Percentiles rank a stretch among this genome's conserved stretches.
Conservation (phyloP, 2,113 vertebrate genomes). For the Otus sunia region DNA sequence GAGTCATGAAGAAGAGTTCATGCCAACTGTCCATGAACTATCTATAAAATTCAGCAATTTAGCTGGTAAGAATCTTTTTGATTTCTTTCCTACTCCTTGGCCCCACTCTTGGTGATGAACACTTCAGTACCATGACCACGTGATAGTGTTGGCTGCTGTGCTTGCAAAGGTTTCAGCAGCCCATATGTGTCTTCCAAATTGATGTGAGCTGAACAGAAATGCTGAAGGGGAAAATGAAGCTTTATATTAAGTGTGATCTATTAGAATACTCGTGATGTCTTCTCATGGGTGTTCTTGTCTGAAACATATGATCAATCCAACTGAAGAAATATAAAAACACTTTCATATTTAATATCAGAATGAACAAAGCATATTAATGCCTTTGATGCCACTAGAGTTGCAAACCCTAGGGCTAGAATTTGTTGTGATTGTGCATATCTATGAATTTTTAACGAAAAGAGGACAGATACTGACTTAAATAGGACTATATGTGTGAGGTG, state of each 20-base stretch:
- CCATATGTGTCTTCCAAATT: not conserved
- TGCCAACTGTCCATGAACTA: not conserved
- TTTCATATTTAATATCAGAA: conserved; percentile 8
- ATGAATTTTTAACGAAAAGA: conserved; percentile 19
- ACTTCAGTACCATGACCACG: not conserved
- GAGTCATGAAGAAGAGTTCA: not conserved
- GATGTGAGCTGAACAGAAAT: not conserved
- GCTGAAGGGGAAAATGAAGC: not conserved
- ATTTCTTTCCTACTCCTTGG: not conserved
- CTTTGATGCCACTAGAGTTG: conserved; percentile 1
- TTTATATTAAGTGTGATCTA: not conserved
- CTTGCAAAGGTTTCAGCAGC: not conserved
- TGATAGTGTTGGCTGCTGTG: not conserved
- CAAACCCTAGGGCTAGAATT: not conserved
- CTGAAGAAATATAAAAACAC: not conserved
- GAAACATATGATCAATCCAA: not conserved
- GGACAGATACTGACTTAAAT: not conserved
- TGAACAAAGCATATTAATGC: not conserved
- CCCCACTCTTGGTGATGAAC: not conserved
- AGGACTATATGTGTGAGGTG: not conserved
- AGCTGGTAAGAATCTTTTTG: not conserved
- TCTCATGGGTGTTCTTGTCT: conserved; percentile 32
- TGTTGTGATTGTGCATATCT: not conserved
- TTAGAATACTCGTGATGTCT: not conserved
- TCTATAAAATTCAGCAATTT: not conserved